These are phyloP conservation scores for Wasmannia auropunctata DNA, from an alignment of 1,140 invertebrate species.

Conservation along the genomic window DNA sequence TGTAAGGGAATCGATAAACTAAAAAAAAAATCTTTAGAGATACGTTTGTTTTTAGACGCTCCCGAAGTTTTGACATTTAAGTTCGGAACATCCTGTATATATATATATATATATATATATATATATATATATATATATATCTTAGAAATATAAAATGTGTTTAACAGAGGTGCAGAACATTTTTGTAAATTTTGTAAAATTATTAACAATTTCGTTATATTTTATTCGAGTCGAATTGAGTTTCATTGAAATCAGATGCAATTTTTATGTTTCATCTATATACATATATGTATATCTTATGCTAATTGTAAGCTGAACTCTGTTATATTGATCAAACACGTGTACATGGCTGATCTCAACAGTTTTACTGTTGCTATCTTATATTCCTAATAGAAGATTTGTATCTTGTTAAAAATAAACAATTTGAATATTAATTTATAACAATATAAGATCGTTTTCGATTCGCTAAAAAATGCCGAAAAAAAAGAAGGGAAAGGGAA, in stretches of 20 bases:
- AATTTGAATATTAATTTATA: constrained; percentile 3
- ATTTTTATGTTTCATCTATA: constrained; percentile 2
- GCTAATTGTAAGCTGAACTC: background rate
- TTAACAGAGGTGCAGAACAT: background rate
- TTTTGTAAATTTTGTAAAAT: constrained; percentile 13
- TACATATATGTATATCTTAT: background rate
- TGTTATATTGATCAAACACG: constrained; percentile 56
- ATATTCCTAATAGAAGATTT: background rate
- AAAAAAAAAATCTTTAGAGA: too few species aligned
- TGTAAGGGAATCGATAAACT: too few species aligned
- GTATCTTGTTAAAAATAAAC: constrained; percentile 47
- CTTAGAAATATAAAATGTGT: background rate
- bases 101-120: too few species aligned
- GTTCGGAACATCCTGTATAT: too few species aligned
- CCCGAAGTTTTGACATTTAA: too few species aligned
- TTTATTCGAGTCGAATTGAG: background rate
- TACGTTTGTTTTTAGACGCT: too few species aligned
- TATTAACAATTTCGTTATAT: background rate
- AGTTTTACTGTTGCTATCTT: background rate
- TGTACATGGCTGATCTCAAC: background rate
- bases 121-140: too few species aligned
- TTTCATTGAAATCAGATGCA: background rate
- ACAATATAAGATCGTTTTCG: constrained; percentile 1
- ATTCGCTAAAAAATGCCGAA: constrained; percentile 56
- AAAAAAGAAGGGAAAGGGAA: constrained; percentile 60